Percentiles rank a stretch among this genome's conserved stretches.
These are phyloP conservation scores for Dasyornis broadbenti DNA, from an alignment of 2,113 vertebrate species.

Conservation along the genomic window DNA sequence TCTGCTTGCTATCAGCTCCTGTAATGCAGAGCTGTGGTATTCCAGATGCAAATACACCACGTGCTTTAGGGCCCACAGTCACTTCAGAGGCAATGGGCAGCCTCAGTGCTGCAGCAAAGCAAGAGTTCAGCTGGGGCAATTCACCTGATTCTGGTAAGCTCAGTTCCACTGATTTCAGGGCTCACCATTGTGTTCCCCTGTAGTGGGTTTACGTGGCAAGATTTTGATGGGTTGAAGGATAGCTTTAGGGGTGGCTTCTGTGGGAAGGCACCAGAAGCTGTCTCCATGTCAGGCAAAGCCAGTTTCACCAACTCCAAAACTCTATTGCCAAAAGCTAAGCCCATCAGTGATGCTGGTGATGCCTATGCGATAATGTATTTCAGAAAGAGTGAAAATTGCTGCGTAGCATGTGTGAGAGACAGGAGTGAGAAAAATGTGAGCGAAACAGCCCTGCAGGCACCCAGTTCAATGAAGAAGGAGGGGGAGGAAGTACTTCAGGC, in stretches of 20 bases:
- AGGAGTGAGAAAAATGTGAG: neutral
- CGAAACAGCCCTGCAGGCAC: neutral
- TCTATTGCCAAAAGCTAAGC: neutral
- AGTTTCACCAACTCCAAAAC: neutral
- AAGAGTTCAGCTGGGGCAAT: neutral
- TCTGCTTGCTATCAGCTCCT: neutral
- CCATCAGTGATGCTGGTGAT: neutral
- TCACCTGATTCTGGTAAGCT: neutral
- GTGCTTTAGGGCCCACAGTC: neutral
- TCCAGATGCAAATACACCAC: neutral
- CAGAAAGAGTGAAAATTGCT: neutral
- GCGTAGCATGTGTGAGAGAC: neutral
- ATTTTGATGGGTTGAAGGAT: neutral
- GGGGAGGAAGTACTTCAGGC: neutral
- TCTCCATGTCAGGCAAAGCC: fast-evolving
- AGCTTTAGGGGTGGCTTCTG: neutral
- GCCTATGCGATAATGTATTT: neutral
- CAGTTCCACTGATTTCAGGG: neutral
- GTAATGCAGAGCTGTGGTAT: neutral
- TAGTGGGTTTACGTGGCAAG: neutral
- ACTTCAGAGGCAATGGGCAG: neutral
- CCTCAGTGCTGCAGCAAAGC: neutral
- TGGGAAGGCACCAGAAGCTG: neutral
- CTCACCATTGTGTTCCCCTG: neutral
- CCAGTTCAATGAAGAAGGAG: neutral